A percentile compares a stretch with the other conserved stretches of the same genome.
phyloP scores from a whole-genome alignment of 2,797 vertebrate genomes.

The Nyctibius grandis region DNA sequence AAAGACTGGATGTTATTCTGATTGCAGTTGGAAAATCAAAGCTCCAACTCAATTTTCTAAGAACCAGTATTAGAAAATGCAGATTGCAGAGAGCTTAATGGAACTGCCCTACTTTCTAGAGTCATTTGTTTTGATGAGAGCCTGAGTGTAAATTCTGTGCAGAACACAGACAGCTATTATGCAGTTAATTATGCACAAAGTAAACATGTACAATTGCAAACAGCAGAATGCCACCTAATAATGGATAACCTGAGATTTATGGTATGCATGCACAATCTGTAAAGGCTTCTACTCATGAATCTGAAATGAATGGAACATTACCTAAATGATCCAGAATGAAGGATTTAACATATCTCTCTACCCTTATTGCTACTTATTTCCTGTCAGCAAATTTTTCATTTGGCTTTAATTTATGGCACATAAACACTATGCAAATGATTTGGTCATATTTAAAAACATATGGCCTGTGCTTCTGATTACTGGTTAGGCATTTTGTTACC shows the following conservation, averaged over 20 bases:
- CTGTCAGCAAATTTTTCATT: slow-evolving; percentile 85
- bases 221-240: slow-evolving; percentile 78
- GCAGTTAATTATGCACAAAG: slow-evolving; percentile 81
- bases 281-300: slow-evolving; percentile 79
- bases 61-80: slow-evolving; percentile 53
- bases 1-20: slow-evolving; percentile 8
- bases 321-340: slow-evolving; percentile 86
- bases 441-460: slow-evolving; percentile 79
- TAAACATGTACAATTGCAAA: slow-evolving; percentile 79
- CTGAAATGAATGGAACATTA: slow-evolving; percentile 87
- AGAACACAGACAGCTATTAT: slow-evolving; percentile 74
- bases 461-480: slow-evolving; percentile 70
- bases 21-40: slow-evolving; percentile 13
- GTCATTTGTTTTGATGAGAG: slow-evolving; percentile 70
- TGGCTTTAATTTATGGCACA: slow-evolving; percentile 77
- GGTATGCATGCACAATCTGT: slow-evolving; percentile 75
- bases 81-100: slow-evolving; percentile 62
- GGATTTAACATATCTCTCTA: slow-evolving; percentile 81
- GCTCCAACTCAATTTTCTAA: background rate
- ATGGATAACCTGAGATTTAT: slow-evolving; percentile 82
- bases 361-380: slow-evolving; percentile 82
- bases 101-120: slow-evolving; percentile 69
- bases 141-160: slow-evolving; percentile 66
- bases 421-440: slow-evolving; percentile 81
- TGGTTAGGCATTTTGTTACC: slow-evolving; percentile 67